Base-by-base conservation (phyloP, 2,113 vertebrate genomes). In the Hiodon alosoides region DNA sequence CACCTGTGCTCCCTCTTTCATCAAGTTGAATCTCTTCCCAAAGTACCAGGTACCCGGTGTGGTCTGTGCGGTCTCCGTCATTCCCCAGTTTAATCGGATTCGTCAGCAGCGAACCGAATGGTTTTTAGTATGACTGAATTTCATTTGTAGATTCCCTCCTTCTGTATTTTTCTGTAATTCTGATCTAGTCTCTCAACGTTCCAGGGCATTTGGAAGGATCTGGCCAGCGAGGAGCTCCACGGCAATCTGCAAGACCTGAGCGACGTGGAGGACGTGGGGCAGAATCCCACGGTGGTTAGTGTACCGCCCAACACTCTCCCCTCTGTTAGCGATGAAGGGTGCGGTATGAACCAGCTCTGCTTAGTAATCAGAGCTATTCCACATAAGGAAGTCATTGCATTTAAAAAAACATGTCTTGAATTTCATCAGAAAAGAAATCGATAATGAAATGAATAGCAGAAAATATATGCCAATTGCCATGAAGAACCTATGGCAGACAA, bases 1-100 rank as follows among this genome's bases (percentile, higher is more conserved):
- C 60, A 86, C 86, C 64, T 86, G 86, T 78, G 83, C 87, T 7
- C 81, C 89, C 47, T 90, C 83, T 75, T 71, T 83, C 57, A 85
- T 93, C 77, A 90, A 84, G 73, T 78, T 91, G 81, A 87, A 71
- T 0, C 73, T 93, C 17, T 92, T 91, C 85, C 83, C 92, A 66
- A 81, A 87, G 47, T 91, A 89, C 78, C 85, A 93, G 90, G 90
- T 93, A 90, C 85, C 52, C 46, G 13, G 14, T 16, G 4, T 10
- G 3, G 13, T 46, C n/a, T 48, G 51, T 7, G 14, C 4, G 51
- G 11, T 62, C 47, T 64, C 16, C n/a, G 4, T 6, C 7, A 68
- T n/a, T 68, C 6, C 67, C 51, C n/a, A 51, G 31, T 31, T 31
- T 31, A 31, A 31, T 31, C 31, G 31, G 31, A 31, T 31, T 31